Base-by-base conservation (phyloP, 1,140 invertebrate genomes). In the Anastrepha ludens region DNA sequence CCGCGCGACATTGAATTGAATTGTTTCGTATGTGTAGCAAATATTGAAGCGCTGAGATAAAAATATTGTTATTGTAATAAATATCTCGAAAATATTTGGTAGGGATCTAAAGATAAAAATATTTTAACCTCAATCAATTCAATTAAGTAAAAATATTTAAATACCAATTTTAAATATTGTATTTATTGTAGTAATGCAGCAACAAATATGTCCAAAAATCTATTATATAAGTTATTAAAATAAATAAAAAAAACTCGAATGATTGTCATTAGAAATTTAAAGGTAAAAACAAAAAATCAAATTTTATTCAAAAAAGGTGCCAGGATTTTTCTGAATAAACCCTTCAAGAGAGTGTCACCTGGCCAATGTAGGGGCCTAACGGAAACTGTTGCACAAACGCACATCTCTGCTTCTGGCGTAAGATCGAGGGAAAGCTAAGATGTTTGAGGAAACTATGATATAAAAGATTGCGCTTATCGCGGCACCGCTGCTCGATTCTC, bases 71-170 rank as follows among this genome's bases (percentile, higher is more conserved):
- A 81, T 55, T 81, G 44, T 81, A 81, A 81, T 55, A 55, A 55
- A 55, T 81, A 81, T 47, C 74, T 81, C 17, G 41, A 58, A 81
- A 81, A 81, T 81, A 3, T 50, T 81, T 81, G 74, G 74, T 81
- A 81, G 47, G 74, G 47, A 55, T 55, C 44, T 55, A 81, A 58
- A 55, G 47, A 62, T 65, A n/a, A 70, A 62, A 86, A 86, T 62
- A 86, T 86, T 86, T 86, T 86, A 58, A 58, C 74, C 74, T 58
- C 17, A 55, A 50, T 87, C 39, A 87, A 47, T 87, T 87, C 41
- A 62, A 47, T 55, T 17, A 81, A 47, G 17, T n/a, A 81, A 81
- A 67, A 81, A 81, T 81, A 81, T 81, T 81, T 81, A 81, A 81
- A 81, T 81, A 20, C 3, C 74, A 81, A 55, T 81, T 81, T 81